Evolutionary conservation across 1,140 invertebrate species (phyloP).

Genomic region (Musca vetustissima): DNA sequence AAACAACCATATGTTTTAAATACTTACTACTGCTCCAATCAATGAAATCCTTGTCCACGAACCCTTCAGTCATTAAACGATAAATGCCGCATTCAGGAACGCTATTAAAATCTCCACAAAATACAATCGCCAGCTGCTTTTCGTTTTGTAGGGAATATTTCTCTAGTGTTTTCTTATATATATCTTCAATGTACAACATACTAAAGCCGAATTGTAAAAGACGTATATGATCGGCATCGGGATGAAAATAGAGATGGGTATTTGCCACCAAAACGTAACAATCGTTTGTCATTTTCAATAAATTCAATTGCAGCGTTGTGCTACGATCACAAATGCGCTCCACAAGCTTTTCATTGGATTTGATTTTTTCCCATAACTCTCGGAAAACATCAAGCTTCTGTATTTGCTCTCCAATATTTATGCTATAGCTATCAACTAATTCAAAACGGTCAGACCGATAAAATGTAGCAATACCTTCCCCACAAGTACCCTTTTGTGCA

Average conservation of each 20-base stretch:
- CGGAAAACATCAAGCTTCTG: conserved; percentile 60
- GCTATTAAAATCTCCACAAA: conserved; percentile 88
- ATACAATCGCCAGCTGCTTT: conserved; percentile 61
- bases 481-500: conserved; percentile 71
- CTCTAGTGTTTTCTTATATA: conserved; percentile 56
- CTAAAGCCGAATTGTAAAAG: conserved; percentile 73
- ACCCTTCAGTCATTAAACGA: conserved; percentile 69
- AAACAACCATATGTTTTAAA: neutral
- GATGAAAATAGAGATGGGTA: conserved; percentile 91
- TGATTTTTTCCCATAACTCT: conserved; percentile 63
- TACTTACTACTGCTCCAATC: conserved; percentile 81
- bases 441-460: conserved; percentile 67
- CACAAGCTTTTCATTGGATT: conserved; percentile 62
- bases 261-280: conserved; percentile 76
- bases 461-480: conserved; percentile 82
- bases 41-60: conserved; percentile 62
- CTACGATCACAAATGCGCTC: conserved; percentile 65
- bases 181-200: conserved; percentile 62
- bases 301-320: conserved; percentile 61
- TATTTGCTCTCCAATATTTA: conserved; percentile 64
- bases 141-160: conserved; percentile 57
- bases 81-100: conserved; percentile 78
- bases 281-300: conserved; percentile 56
- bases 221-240: conserved; percentile 83
- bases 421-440: conserved; percentile 55